These are phyloP conservation scores for Asarcornis scutulata DNA, from an alignment of 2,113 vertebrate species.

Conservation along the genomic window DNA sequence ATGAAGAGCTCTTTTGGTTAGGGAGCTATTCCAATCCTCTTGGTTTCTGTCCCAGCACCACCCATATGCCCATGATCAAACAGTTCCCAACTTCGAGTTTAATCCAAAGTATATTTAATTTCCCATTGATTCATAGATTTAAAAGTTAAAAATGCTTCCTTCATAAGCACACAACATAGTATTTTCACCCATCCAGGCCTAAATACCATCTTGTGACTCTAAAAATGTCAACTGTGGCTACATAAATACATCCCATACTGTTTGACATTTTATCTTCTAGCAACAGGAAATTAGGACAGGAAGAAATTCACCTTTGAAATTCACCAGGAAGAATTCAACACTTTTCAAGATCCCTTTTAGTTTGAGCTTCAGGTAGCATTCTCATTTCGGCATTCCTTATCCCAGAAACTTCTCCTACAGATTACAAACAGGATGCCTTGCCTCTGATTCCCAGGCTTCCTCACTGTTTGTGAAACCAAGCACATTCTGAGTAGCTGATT, in stretches of 20 bases:
- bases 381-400: neutral
- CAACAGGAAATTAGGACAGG: neutral
- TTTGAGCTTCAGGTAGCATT: neutral
- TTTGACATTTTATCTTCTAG: neutral
- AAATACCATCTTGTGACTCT: conserved; percentile 26
- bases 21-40: neutral
- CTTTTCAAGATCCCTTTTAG: neutral
- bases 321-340: neutral
- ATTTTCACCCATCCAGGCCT: conserved; percentile 15
- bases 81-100: neutral
- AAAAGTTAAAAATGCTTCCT: neutral
- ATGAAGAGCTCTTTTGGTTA: neutral
- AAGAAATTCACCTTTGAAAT: neutral
- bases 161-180: neutral
- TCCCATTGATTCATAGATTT: neutral
- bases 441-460: neutral
- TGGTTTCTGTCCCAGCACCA: neutral
- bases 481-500: neutral
- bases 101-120: neutral
- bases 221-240: conserved; percentile 1
- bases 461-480: neutral
- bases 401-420: neutral
- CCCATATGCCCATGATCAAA: neutral
- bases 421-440: neutral
- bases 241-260: neutral